Conservation (phyloP, 2,113 vertebrate genomes). For the Sakesphorus luctuosus region DNA sequence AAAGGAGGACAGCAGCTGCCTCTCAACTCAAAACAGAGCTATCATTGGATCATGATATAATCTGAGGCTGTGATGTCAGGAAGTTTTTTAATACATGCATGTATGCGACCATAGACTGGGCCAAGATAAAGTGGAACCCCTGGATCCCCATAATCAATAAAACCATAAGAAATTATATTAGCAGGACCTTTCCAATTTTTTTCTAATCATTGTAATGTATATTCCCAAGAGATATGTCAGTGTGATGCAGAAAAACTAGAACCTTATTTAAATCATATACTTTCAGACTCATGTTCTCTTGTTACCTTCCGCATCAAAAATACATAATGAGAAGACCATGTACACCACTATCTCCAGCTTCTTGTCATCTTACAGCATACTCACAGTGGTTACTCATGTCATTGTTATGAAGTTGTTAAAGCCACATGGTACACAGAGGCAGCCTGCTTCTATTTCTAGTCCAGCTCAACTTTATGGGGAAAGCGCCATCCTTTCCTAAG, state of each 20-base stretch:
- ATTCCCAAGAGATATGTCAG: background rate
- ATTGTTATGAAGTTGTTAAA: conserved; percentile 36
- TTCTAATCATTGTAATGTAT: background rate
- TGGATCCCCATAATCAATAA: background rate
- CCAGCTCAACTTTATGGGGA: fast-evolving
- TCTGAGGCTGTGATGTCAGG: background rate
- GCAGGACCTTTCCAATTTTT: background rate
- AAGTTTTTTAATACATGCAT: background rate
- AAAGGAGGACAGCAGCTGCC: background rate
- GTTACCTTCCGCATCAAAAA: background rate
- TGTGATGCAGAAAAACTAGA: background rate
- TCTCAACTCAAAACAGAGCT: background rate
- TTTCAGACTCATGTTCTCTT: background rate
- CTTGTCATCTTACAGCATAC: background rate
- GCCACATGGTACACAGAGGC: background rate
- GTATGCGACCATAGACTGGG: background rate
- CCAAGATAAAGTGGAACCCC: background rate
- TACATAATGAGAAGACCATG: background rate
- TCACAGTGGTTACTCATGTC: background rate
- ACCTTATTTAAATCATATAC: background rate
- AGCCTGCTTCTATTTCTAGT: conserved; percentile 39
- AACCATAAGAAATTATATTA: background rate
- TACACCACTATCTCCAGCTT: background rate
- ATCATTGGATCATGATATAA: background rate
- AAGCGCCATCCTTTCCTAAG: background rate